These are phyloP conservation scores for Scaptomyza parva DNA, from an alignment of 2,888 invertebrate species.

Conservation along the genomic window DNA sequence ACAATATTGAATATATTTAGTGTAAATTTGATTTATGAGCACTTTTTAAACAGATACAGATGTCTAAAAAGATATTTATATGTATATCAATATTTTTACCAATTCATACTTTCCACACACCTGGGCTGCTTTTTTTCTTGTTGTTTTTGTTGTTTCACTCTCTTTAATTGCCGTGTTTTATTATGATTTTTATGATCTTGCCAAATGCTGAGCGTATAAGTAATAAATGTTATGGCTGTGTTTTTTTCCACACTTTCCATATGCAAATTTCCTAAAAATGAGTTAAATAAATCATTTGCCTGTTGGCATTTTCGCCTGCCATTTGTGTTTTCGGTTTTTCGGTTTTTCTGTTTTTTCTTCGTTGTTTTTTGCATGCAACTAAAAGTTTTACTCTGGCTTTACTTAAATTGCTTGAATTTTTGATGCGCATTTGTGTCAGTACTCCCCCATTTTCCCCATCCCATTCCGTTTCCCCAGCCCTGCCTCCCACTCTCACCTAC, in stretches of 20 bases:
- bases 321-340: too few relatives aligned
- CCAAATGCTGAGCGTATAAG: neutral
- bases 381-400: constrained; percentile 24
- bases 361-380: constrained; percentile 1
- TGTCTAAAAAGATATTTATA: neutral
- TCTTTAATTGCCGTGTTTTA: neutral
- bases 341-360: too few relatives aligned
- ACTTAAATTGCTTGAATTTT: constrained; percentile 54
- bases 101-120: neutral
- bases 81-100: too few relatives aligned
- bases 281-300: constrained; percentile 46
- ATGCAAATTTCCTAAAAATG: constrained; percentile 21
- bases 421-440: constrained; percentile 35
- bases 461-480: too few relatives aligned
- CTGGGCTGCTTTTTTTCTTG: neutral
- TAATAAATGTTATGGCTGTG: neutral
- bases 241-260: neutral
- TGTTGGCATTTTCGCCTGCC: constrained; percentile 4
- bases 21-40: neutral
- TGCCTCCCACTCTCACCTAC: too few relatives aligned
- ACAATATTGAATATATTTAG: neutral
- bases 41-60: neutral
- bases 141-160: neutral
- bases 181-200: neutral
- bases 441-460: neutral